Percentiles rank a stretch among this genome's conserved stretches.
Evolutionary conservation across 2,888 invertebrate genomes (phyloP).

Genomic region (Villa cingulata): DNA sequence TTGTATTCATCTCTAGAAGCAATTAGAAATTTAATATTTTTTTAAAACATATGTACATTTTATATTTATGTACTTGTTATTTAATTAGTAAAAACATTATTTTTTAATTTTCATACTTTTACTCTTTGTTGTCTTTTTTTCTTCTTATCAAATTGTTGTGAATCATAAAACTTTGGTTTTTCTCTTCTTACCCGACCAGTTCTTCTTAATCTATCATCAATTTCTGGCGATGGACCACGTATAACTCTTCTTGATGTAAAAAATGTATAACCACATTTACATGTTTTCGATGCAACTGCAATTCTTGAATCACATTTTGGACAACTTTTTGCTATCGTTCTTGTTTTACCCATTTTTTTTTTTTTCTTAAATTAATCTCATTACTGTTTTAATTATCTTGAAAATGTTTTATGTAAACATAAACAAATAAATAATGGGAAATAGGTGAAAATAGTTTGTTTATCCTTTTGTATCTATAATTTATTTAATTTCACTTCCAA

Average conservation of each 20-base stretch:
- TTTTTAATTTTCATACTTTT: not conserved
- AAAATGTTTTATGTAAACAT: too few species aligned
- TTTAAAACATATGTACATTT: too few species aligned
- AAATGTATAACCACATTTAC: conserved; percentile 71
- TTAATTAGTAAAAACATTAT: conserved; percentile 18
- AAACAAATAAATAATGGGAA: too few species aligned
- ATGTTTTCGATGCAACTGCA: conserved; percentile 71
- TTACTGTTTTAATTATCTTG: too few species aligned
- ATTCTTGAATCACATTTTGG: conserved; percentile 63
- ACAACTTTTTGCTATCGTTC: conserved; percentile 62
- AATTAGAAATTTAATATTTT: too few species aligned
- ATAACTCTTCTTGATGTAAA: conserved; percentile 49
- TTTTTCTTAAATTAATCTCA: too few species aligned
- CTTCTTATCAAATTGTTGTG: conserved; percentile 65
- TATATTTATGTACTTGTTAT: too few species aligned
- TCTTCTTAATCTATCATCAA: conserved; percentile 40
- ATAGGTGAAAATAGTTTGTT: too few species aligned
- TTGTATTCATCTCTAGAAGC: too few species aligned
- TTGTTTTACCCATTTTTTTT: conserved; percentile 55
- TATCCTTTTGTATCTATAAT: too few species aligned
- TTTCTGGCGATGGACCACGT: conserved; percentile 11
- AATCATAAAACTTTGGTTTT: conserved; percentile 72
- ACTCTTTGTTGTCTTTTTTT: conserved; percentile 44
- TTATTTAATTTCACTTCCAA: too few species aligned
- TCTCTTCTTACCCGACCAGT: conserved; percentile 62